Evolutionary conservation across 2,888 invertebrate genomes (phyloP), one percentile per base, ranked within the genome.

Genomic region (Ophion ellenae): DNA sequence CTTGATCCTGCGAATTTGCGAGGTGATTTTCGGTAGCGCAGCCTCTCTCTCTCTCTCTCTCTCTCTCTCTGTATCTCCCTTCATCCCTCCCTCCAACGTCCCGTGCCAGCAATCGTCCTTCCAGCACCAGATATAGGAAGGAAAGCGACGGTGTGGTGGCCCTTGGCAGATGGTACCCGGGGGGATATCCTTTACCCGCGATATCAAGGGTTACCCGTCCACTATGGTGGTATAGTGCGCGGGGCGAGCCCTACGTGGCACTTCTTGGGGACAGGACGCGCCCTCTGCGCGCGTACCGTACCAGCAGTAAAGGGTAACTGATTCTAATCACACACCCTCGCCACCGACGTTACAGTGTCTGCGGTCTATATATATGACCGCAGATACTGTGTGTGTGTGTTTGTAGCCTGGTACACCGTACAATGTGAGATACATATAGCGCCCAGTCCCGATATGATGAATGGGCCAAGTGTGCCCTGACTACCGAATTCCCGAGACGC

Each of bases 271-370:
- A 86, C 86, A 79, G 47, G 69, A 73, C 40, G 45, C 63, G 40
- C 59, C 76, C 76, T 17, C 64, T 64, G 28, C 63, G 63, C 63
- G 63, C 57, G 17, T 20, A 71, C 53, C 75, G 45, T 40, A 74
- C 66, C 81, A 74, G 91, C 91, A 92, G 92, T 92, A 93, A 93
- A 93, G 93, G 93, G 93, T 93, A 93, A 93, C 93, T 93, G 93
- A 93, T 93, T 93, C 93, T 93, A 93, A 93, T 93, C 93, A 92
- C 93, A 92, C 91, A 91, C 92, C 91, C 92, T 92, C 92, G 88
- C 83, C 61, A 71, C 28, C 66, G 36, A 89, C 87, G 87, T 84
- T 61, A 74, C 74, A 79, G 75, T 83, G 69, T 45, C 71, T 53
- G 32, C 36, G 36, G 45, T 75, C n/a, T 24, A 24, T 24, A 83